Base-by-base conservation (phyloP, 2,797 vertebrate species). In the Chiloscyllium punctatum region DNA sequence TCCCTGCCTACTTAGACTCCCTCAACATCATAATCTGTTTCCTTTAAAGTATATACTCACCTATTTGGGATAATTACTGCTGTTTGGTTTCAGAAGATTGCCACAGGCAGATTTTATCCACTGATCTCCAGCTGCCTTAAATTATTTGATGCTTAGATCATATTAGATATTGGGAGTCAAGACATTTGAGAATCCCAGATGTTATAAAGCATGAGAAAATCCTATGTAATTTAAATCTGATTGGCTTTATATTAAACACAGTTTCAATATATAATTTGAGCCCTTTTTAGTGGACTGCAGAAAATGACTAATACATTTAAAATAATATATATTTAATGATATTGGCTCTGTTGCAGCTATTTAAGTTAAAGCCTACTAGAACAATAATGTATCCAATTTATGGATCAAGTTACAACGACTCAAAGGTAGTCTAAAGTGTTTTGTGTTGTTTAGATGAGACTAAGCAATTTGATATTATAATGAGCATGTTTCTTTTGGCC, bases 401-500 rank as follows among this genome's bases (percentile, higher is more conserved):
- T 84, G 21, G 82, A 84, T 84, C 42, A 84, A 48, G 82, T 48
- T 84, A 84, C 42, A 25, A 37, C 6, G 42, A 84, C 37, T 21
- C 48, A 84, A 84, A 23, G 7, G 42, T 84, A 48, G 21, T 8
- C 9, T 84, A 48, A 7, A 84, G 42, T 48, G 7, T 92, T 23
- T 92, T 68, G 37, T 92, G 90, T 69, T 92, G 42, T 3, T 92
- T 92, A 92, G 66, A 92, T 68, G 62, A 92, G 66, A 42, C n/a
- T 37, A 92, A 42, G n/a, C 23, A 69, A 3, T 21, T 92, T 92
- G 37, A 92, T 66, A 91, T 11, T 37, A 68, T 92, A 92, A 69
- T 62, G n/a, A 91, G 88, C 90, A 69, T 92, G 66, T 68, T 92
- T 92, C 90, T 92, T 92, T 69, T 92, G 90, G 66, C 90, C 66